These are phyloP conservation scores for Microcebus griseorufus DNA, from an alignment of 2,113 vertebrate species.

Conservation along the genomic window DNA sequence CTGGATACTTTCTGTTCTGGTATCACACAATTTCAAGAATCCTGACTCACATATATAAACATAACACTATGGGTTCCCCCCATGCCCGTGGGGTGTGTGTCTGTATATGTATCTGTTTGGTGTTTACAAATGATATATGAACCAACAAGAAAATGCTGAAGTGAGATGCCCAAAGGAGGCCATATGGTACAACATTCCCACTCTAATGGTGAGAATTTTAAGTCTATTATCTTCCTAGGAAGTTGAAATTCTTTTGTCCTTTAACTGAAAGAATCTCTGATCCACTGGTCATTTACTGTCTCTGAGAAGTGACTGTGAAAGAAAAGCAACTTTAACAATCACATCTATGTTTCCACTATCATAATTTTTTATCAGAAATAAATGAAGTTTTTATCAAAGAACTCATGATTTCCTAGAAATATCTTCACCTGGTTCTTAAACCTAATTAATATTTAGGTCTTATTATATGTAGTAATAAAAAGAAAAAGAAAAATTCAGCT, in stretches of 20 bases:
- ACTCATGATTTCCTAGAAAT: background rate
- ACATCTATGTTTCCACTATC: background rate
- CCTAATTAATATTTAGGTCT: background rate
- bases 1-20: background rate
- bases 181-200: background rate
- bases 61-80: background rate
- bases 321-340: background rate
- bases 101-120: background rate
- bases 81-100: background rate
- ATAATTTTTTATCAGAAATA: background rate
- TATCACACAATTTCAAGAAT: background rate
- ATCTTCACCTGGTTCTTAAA: background rate
- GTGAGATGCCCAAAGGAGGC: background rate
- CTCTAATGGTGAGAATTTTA: background rate
- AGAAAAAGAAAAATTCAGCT: background rate
- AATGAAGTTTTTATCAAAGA: background rate
- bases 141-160: background rate
- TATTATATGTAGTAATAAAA: background rate
- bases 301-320: background rate
- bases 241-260: background rate
- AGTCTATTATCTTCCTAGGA: background rate
- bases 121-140: background rate
- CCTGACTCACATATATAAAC: background rate
- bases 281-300: background rate
- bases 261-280: conserved; percentile 2